Evolutionary conservation across 1,140 invertebrate species (phyloP).

Genomic region (Idris sp.): DNA sequence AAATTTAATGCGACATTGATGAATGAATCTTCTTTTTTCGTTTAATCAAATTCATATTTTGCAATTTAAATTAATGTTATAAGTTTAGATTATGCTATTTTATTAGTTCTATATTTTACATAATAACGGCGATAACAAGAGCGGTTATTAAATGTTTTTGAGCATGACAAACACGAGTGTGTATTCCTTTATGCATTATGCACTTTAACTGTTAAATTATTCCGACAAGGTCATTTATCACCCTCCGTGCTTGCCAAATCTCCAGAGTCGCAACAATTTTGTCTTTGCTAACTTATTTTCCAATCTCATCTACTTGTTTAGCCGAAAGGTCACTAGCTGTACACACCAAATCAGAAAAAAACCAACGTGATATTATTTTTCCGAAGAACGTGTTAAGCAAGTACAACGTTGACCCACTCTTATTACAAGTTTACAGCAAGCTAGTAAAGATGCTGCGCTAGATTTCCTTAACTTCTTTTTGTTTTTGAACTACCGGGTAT

Average conservation of each 20-base stretch:
- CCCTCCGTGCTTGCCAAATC: constrained; percentile 14
- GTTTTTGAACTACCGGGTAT: constrained; percentile 26
- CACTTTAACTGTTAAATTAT: constrained; percentile 41
- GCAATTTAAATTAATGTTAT: constrained; percentile 20
- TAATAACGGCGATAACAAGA: constrained; percentile 33
- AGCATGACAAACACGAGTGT: constrained; percentile 25
- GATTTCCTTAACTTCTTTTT: constrained; percentile 35
- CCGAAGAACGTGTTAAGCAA: constrained; percentile 52
- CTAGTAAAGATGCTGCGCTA: constrained; percentile 14
- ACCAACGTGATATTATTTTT: constrained; percentile 26
- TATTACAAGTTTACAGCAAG: constrained; percentile 23
- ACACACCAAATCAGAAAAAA: constrained; percentile 12
- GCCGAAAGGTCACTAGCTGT: constrained; percentile 35
- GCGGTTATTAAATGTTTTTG: constrained; percentile 43
- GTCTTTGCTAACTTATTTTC: constrained; percentile 50
- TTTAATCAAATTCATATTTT: background rate
- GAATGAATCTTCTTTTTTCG: background rate
- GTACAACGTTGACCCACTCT: constrained; percentile 34
- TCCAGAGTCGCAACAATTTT: constrained; percentile 43
- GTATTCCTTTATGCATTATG: constrained; percentile 34
- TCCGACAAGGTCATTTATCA: constrained; percentile 37
- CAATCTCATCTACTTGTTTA: constrained; percentile 47
- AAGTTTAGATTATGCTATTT: constrained; percentile 10
- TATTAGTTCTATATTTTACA: constrained; percentile 25
- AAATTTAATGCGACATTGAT: background rate